Base-by-base conservation (phyloP, 2,888 invertebrate genomes). In the Yponomeuta plumbellus region DNA sequence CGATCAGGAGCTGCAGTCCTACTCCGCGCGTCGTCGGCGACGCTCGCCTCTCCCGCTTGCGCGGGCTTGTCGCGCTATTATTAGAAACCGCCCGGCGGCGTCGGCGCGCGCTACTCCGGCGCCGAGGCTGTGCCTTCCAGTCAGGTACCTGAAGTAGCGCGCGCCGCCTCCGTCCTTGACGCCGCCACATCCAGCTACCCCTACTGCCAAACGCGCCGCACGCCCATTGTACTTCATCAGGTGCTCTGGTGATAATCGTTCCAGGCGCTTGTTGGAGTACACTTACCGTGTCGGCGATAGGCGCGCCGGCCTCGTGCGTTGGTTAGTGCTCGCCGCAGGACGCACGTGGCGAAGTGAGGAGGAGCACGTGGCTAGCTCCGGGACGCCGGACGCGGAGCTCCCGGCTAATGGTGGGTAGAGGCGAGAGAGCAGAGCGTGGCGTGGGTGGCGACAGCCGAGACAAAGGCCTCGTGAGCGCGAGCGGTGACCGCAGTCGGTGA, bases 141-240 rank as follows among this genome's bases (percentile, higher is more conserved):
- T 97, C 97, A 97, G 97, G 97, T 97, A 97, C 97, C 97, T 97
- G 97, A 97, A 97, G 97, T 97, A 97, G 97, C 97, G 97, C 97
- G 97, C 97, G 97, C 92, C 92, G 95, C 93, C 93, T 87, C 88
- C 86, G 85, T 88, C 87, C 73, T 70, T 70, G 72, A 67, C 69
- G 71, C 68, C 71, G 34, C 64, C 70, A 67, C 61, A 70, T 65
- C 22, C 68, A 68, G 68, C 67, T 70, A 67, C 68, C 69, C 70
- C 67, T 67, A 67, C 69, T 74, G 78, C 69, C 69, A 68, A 80
- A 81, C 88, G 93, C 94, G 96, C 95, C 95, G 95, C 96, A 96
- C 96, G 97, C 96, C 96, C 96, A 97, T 97, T 97, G 97, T 97
- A 97, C 97, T 97, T 97, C 97, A 97, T 97, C 97, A 97, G 97